phyloP scores from a whole-genome alignment of 92 coral and sea anemone species.

The Montipora capitata region DNA sequence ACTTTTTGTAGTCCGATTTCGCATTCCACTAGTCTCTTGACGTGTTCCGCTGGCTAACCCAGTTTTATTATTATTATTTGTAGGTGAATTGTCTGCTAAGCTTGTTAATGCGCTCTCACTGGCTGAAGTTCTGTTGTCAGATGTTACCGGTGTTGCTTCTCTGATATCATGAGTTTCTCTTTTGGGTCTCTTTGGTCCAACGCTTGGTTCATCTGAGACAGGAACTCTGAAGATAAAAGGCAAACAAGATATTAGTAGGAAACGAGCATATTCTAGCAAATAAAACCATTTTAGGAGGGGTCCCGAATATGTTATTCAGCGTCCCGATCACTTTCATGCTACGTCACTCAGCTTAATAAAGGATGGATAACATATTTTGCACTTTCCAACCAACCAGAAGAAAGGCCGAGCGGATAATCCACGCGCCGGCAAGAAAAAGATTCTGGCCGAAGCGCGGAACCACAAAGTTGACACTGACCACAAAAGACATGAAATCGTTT shows the following conservation, averaged over 20 bases:
- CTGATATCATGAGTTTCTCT: slow-evolving; percentile 72
- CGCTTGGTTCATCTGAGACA: slow-evolving; percentile 69
- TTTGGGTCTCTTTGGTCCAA: slow-evolving; percentile 66
- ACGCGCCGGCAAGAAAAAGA: too few relatives aligned
- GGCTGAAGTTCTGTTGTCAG: slow-evolving; percentile 35
- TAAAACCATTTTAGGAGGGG: too few relatives aligned
- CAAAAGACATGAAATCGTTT: too few relatives aligned
- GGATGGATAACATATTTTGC: too few relatives aligned
- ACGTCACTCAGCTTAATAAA: too few relatives aligned
- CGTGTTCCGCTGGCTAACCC: slow-evolving; percentile 32
- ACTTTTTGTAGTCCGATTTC: slow-evolving; percentile 43
- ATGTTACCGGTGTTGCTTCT: slow-evolving; percentile 58
- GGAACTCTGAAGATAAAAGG: slow-evolving; percentile 50
- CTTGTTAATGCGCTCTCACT: slow-evolving; percentile 30
- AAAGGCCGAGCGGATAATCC: too few relatives aligned
- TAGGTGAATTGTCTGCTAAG: slow-evolving; percentile 36
- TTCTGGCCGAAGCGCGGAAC: too few relatives aligned
- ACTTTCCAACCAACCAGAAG: too few relatives aligned
- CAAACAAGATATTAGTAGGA: not conserved
- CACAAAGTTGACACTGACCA: too few relatives aligned
- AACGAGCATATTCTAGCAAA: too few relatives aligned
- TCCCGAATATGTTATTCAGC: too few relatives aligned
- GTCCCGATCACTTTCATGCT: too few relatives aligned
- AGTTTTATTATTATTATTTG: slow-evolving; percentile 75
- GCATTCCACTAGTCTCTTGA: slow-evolving; percentile 41